These are phyloP conservation scores for Eledone cirrhosa DNA, from an alignment of 2,888 invertebrate species.

Conservation along the genomic window DNA sequence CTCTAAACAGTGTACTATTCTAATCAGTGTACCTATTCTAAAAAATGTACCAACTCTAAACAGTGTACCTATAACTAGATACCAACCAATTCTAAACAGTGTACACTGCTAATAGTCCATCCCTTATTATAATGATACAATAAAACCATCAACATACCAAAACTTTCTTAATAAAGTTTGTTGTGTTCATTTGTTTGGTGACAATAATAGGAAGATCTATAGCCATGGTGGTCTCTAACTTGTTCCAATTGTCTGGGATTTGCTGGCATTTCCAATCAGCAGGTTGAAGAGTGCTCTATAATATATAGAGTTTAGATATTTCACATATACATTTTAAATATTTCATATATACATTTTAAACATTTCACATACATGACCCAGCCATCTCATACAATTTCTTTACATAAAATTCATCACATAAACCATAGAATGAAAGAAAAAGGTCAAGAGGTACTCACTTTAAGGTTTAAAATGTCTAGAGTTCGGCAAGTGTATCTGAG, in stretches of 20 bases:
- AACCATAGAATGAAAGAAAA: neutral
- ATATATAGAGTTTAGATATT: neutral
- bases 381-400: too few species aligned
- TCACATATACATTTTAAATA: too few species aligned
- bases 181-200: conserved; percentile 70
- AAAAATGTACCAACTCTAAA: too few species aligned
- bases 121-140: too few species aligned
- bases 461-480: conserved; percentile 71
- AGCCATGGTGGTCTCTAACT: conserved; percentile 79
- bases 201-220: conserved; percentile 81
- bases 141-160: conserved; percentile 20
- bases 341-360: too few species aligned
- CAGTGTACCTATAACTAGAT: too few species aligned
- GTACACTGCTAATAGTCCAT: too few species aligned
- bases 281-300: conserved; percentile 71
- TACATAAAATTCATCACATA: too few species aligned
- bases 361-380: too few species aligned
- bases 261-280: conserved; percentile 82
- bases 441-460: conserved; percentile 48
- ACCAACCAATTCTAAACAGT: too few species aligned
- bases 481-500: conserved; percentile 74
- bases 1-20: too few species aligned
- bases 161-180: conserved; percentile 23
- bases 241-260: conserved; percentile 78
- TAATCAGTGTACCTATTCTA: too few species aligned